These are phyloP conservation scores for Ellobius talpinus DNA, from an alignment of 2,113 vertebrate genomes.

Conservation along the genomic window DNA sequence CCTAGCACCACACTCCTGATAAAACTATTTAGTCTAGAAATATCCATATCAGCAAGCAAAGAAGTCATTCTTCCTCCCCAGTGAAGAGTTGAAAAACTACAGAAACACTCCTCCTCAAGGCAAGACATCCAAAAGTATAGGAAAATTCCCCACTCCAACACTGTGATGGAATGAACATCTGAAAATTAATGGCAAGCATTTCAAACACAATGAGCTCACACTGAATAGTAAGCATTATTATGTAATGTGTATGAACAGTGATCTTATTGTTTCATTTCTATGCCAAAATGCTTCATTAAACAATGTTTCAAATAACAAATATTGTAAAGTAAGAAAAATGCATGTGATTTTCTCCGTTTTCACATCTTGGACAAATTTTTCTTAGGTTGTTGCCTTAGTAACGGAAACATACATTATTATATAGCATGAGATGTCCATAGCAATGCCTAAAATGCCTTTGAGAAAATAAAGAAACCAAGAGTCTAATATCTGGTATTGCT, in stretches of 20 bases:
- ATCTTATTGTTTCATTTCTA: background rate
- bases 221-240: background rate
- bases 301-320: background rate
- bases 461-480: background rate
- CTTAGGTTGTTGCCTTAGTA: background rate
- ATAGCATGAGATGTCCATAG: background rate
- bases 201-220: background rate
- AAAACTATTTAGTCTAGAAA: background rate
- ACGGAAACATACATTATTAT: background rate
- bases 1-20: background rate
- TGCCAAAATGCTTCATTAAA: background rate
- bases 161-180: background rate
- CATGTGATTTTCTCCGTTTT: background rate
- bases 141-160: background rate
- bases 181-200: slow-evolving; percentile 12
- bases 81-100: background rate
- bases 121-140: background rate
- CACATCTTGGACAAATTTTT: background rate
- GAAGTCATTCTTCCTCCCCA: background rate
- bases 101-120: background rate
- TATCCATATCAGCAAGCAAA: background rate
- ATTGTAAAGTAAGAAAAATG: background rate
- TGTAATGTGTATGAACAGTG: background rate
- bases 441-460: background rate
- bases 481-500: background rate